phyloP scores from a whole-genome alignment of 2,888 invertebrate species.

The Anorthoa munda region DNA sequence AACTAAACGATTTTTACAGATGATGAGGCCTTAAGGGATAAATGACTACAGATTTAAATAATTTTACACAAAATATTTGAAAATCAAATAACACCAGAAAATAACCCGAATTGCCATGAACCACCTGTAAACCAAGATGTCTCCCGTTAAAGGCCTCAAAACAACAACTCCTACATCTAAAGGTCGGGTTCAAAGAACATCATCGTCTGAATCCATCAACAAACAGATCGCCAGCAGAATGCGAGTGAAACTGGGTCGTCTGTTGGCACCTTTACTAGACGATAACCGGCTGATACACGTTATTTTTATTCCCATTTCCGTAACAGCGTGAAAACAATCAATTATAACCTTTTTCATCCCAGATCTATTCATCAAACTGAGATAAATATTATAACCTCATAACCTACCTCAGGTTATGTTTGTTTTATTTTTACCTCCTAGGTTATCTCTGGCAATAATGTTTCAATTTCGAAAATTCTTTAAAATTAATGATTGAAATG shows the following conservation, averaged over 20 bases:
- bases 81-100: not conserved
- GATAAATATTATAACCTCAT: too few relatives aligned
- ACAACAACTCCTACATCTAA: slow-evolving; percentile 19
- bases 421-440: too few relatives aligned
- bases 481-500: too few relatives aligned
- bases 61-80: not conserved
- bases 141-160: not conserved
- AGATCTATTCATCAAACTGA: not conserved
- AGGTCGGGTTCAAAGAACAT: slow-evolving; percentile 39
- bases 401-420: too few relatives aligned
- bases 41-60: not conserved
- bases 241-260: slow-evolving; percentile 24
- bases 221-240: slow-evolving; percentile 19
- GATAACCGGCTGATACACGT: slow-evolving; percentile 32
- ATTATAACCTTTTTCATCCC: slow-evolving; percentile 16
- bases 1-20: too few relatives aligned
- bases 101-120: not conserved
- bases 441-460: too few relatives aligned
- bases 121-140: slow-evolving; percentile 4
- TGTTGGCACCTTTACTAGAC: slow-evolving; percentile 36
- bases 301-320: slow-evolving; percentile 52
- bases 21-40: too few relatives aligned
- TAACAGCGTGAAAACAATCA: slow-evolving; percentile 45
- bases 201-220: slow-evolving; percentile 32
- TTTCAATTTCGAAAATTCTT: too few relatives aligned